phyloP scores from a whole-genome alignment of 2,888 invertebrate genomes.

The Zaprionus obscuricornis region DNA sequence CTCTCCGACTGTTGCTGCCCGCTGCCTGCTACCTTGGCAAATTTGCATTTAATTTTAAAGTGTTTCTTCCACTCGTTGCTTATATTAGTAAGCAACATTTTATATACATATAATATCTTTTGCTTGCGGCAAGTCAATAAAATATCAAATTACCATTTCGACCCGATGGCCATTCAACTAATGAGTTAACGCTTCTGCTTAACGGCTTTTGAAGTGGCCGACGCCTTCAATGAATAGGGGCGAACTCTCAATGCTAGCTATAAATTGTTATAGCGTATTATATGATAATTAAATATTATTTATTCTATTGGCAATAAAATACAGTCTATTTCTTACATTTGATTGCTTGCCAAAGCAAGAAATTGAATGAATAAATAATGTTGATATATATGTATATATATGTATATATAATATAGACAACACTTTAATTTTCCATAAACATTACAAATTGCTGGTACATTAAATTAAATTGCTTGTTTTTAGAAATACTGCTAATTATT shows the following conservation, averaged over 20 bases:
- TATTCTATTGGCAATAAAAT: slow-evolving; percentile 9
- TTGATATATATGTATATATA: too few relatives aligned
- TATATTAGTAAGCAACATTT: slow-evolving; percentile 23
- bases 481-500: too few relatives aligned
- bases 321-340: neutral
- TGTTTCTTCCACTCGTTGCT: slow-evolving; percentile 13
- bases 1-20: too few relatives aligned
- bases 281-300: slow-evolving; percentile 41
- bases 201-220: slow-evolving; percentile 40
- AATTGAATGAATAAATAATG: too few relatives aligned
- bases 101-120: slow-evolving; percentile 4
- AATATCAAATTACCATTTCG: slow-evolving; percentile 63
- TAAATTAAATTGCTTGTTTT: too few relatives aligned
- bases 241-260: too few relatives aligned
- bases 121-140: slow-evolving; percentile 35
- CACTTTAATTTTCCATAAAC: too few relatives aligned
- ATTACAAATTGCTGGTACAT: too few relatives aligned
- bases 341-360: too few relatives aligned
- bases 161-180: slow-evolving; percentile 41
- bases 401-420: too few relatives aligned
- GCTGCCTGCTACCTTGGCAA: slow-evolving; percentile 10
- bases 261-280: too few relatives aligned
- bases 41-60: slow-evolving; percentile 67
- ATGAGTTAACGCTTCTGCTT: slow-evolving; percentile 50
- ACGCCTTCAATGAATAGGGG: too few relatives aligned